Conservation (phyloP, 53 echinoderm and acorn worm species). For the Pentamera pediparva region DNA sequence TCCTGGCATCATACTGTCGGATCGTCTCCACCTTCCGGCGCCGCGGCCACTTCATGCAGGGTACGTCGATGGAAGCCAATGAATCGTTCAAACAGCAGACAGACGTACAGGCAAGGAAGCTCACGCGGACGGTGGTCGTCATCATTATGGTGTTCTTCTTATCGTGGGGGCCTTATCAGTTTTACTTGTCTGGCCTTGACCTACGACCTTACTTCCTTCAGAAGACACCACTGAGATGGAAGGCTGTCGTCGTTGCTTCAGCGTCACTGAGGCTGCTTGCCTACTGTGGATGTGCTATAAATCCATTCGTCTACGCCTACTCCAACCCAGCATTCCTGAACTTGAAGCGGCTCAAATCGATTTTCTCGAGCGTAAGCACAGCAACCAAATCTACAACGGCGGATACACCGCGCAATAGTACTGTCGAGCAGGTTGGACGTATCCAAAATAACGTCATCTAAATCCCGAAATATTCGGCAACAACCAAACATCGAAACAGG, state of each 20-base stretch:
- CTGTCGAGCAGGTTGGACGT: too few species aligned
- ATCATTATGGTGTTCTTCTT: constrained; percentile 13
- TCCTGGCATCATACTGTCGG: neutral
- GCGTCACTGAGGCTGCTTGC: neutral
- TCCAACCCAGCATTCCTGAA: constrained; percentile 10
- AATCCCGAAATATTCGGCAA: too few species aligned
- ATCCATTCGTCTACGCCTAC: constrained; percentile 16
- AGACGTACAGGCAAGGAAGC: neutral
- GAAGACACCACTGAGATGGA: constrained; percentile 8
- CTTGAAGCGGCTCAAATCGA: too few species aligned
- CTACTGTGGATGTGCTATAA: neutral
- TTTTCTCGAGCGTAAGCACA: too few species aligned
- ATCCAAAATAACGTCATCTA: too few species aligned
- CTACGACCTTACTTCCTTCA: constrained; percentile 5
- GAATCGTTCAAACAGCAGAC: neutral
- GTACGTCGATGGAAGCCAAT: neutral
- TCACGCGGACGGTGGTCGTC: neutral
- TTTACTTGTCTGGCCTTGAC: constrained; percentile 5
- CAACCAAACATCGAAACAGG: too few species aligned
- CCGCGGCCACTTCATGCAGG: neutral
- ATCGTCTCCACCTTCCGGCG: neutral
- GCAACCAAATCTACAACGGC: too few species aligned
- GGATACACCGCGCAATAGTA: too few species aligned
- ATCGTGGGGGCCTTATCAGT: constrained; percentile 13
- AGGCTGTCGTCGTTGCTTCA: neutral